Evolutionary conservation across 2,888 invertebrate genomes (phyloP), one percentile per base, ranked within the genome.

Genomic region (Aleiodes alternator): DNA sequence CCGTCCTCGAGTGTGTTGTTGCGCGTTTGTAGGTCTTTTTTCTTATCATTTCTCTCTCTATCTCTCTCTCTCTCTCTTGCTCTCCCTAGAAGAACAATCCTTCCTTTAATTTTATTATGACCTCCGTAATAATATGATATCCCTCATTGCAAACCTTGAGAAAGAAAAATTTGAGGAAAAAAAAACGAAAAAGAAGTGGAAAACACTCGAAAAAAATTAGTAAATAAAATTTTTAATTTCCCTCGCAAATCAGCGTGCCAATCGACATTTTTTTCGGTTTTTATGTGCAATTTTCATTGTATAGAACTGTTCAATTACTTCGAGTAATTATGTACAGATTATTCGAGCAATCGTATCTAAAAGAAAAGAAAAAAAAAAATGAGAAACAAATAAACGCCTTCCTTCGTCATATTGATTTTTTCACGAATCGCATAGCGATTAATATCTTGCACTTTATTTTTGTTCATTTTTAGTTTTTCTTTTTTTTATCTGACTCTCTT

Each of bases 1-100:
- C 84, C 81, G 85, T 86, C 80, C 84, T 85, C 73, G 83, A 87
- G 81, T 86, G 84, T 78, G 83, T 86, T 69, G 82, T 86, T 68
- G 82, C 84, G 72, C 85, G 83, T 78, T 79, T 85, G 79, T 85
- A 80, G 83, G 74, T 61, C 71, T 38, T 23, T 69, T 56, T 38
- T 69, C 68, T 64, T 16, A 51, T 72, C 43, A 71, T 43, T 43
- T 68, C 29, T 75, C 43, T 72, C 66, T 72, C 57, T 68, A 43
- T 71, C 34, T 51, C 48, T 68, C 29, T 75, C 43, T 72, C 66
- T 72, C 57, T 57, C 53, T 71, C 34, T 51, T 29, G 55, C 55
- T 34, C 57, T 50, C 59, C 43, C 43, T 69, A 23, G 9, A 23
- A 29, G 4, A 73, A 68, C 57, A 51, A 61, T 51, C 38, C 12